Base-by-base conservation (phyloP, 2,797 vertebrate species). In the Myripristis murdjan region DNA sequence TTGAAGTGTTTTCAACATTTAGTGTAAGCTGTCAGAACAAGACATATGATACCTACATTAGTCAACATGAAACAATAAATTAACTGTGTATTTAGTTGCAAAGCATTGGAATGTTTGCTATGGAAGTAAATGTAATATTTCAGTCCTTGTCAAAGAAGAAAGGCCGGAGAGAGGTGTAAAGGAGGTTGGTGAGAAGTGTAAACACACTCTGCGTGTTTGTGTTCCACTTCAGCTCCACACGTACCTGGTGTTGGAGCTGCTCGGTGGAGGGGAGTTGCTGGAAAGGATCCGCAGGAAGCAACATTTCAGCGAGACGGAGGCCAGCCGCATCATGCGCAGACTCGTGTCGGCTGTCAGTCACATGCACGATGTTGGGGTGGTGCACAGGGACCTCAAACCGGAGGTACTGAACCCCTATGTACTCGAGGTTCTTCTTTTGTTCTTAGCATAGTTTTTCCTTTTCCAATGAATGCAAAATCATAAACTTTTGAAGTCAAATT, bases 361-460 rank as follows among this genome's bases (percentile, higher is more conserved):
- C 90, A 99, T 99, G 98, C 98, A 99, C 0, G 98, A 99, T 16
- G 98, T 98, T 0, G 98, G 98, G 24, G 98, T 99, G 59, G 97
- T 99, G 73, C 98, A 99, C 48, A 90, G 98, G 65, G 98, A 99
- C 82, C 94, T 99, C 69, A 99, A 99, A 84, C 98, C 98, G 1
- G 98, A 99, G 98, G 98, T 99, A 96, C 2, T 23, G 37, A 12
- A 71, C 33, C 5, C 33, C 15, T 22, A 18, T 46, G 24, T 44
- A 33, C n/a, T 4, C 24, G 28, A 68, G 9, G 67, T 56, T 46
- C 5, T 57, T 56, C 35, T 70, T 22, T 58, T n/a, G n/a, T 12
- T 70, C 22, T 37, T 49, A 33, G 37, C 43, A 39, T 55, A 75
- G 61, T 44, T 48, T 57, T 41, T 64, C 56, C 49, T 44, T 69